Conservation (phyloP, 2,797 vertebrate genomes). For the Bovichtus variegatus region DNA sequence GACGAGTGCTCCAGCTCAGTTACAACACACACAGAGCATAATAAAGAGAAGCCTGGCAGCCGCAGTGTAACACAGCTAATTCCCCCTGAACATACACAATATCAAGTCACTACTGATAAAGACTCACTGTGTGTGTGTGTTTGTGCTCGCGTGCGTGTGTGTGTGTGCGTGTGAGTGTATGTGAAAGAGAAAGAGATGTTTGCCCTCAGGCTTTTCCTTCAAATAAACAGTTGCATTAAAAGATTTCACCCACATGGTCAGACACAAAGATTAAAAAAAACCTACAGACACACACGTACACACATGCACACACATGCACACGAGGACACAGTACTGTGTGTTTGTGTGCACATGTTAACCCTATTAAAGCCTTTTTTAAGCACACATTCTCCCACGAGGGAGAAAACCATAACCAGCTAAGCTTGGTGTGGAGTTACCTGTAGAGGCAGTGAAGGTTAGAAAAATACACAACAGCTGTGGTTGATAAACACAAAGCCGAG, state of each 20-base stretch:
- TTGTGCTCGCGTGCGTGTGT: conserved; percentile 7
- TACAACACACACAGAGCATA: conserved; percentile 53
- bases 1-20: conserved; percentile 46
- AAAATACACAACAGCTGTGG: conserved; percentile 10
- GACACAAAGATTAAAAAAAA: conserved; percentile 36
- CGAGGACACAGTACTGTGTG: too few species aligned
- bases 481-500: conserved; percentile 37
- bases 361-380: conserved; percentile 36
- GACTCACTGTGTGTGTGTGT: conserved; percentile 44
- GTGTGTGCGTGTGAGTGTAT: not conserved
- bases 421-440: conserved; percentile 10
- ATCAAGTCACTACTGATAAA: conserved; percentile 66
- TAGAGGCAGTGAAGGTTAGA: conserved; percentile 7
- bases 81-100: conserved; percentile 53
- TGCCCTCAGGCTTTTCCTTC: conserved; percentile 65
- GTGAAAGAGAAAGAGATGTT: conserved; percentile 10
- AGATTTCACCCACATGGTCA: conserved; percentile 60
- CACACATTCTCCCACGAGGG: conserved; percentile 11
- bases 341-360: conserved; percentile 44
- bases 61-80: conserved; percentile 47
- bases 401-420: conserved; percentile 28
- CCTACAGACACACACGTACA: conserved; percentile 15
- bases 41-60: conserved; percentile 58
- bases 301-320: conserved; percentile 23
- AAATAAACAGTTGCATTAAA: conserved; percentile 74